A percentile compares a stretch with the other conserved stretches of the same genome.
Conservation (phyloP, 2,113 vertebrate species). For the Megaceryle torquata region DNA sequence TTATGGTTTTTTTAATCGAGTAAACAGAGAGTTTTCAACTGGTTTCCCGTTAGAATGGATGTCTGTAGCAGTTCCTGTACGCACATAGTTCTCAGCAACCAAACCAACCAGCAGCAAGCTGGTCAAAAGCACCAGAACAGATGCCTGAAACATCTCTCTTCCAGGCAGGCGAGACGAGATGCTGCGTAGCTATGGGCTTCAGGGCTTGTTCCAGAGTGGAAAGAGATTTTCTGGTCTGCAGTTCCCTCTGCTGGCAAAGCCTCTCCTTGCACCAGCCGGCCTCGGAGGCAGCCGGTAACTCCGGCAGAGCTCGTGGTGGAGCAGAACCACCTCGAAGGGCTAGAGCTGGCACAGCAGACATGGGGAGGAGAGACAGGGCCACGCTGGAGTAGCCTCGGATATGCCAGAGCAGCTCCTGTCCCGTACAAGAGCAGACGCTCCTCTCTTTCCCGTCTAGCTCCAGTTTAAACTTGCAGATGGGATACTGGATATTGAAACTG, state of each 20-base stretch:
- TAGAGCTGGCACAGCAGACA: too few species aligned
- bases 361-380: too few species aligned
- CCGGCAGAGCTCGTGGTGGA: not conserved
- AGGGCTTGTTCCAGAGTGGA: rapidly evolving
- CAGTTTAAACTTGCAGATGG: not conserved
- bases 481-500: not conserved
- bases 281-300: not conserved
- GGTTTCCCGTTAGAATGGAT: not conserved
- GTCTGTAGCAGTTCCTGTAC: not conserved
- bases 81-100: not conserved
- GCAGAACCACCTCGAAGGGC: not conserved
- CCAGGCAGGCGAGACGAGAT: not conserved
- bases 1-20: not conserved
- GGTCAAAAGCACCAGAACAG: not conserved
- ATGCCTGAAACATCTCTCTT: not conserved
- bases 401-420: not conserved
- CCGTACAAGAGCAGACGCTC: not conserved
- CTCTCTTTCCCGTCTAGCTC: not conserved
- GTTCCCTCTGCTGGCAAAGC: slow-evolving; percentile 53
- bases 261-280: not conserved
- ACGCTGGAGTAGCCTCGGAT: rapidly evolving
- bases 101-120: not conserved
- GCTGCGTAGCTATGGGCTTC: rapidly evolving
- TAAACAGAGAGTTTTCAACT: not conserved
- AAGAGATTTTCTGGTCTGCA: not conserved